Conservation (phyloP, 2,113 vertebrate species). For the Hippocampus abdominalis region DNA sequence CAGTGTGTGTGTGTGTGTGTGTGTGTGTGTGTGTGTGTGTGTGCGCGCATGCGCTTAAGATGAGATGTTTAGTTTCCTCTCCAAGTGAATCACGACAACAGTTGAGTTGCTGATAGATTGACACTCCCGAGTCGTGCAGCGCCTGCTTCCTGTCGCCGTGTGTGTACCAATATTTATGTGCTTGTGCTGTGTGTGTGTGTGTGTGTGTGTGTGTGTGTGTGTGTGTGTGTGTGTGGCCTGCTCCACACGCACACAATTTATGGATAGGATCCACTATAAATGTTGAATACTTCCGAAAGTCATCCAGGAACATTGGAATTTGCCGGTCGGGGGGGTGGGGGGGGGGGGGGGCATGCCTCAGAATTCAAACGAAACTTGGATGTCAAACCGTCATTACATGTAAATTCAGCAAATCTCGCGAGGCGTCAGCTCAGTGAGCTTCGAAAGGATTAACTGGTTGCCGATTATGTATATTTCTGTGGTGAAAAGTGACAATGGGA, state of each 20-base stretch:
- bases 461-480: too few species aligned
- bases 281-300: background rate
- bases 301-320: background rate
- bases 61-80: conserved; percentile 41
- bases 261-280: background rate
- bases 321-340: background rate
- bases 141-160: conserved; percentile 10
- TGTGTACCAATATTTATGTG: background rate
- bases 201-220: too few species aligned
- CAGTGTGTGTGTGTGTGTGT: conserved; percentile 12
- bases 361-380: background rate
- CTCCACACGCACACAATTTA: conserved; percentile 3
- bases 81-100: conserved; percentile 37
- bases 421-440: background rate
- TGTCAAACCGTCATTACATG: background rate
- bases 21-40: conserved; percentile 8
- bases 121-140: conserved; percentile 16
- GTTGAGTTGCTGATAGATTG: conserved; percentile 29
- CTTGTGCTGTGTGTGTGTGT: background rate
- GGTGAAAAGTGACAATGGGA: background rate
- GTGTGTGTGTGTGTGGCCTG: too few species aligned
- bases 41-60: conserved; percentile 20
- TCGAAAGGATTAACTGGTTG: background rate
- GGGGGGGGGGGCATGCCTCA: background rate
- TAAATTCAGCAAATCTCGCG: background rate